Conservation (phyloP, 1,140 invertebrate genomes). For the Aphaenogaster rudis region DNA sequence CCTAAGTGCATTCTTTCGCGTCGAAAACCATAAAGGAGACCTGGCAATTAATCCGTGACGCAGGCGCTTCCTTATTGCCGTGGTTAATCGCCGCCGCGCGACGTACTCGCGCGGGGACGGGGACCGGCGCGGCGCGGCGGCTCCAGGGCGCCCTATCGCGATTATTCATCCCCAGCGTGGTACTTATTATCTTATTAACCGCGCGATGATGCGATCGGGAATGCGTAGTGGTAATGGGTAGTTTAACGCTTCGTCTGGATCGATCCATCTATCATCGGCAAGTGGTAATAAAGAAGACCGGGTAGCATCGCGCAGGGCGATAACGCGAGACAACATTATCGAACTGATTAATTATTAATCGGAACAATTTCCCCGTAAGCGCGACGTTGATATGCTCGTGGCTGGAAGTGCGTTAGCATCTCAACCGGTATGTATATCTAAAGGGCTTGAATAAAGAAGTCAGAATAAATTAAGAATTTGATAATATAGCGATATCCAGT, state of each 20-base stretch:
- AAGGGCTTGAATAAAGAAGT: not conserved
- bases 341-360: slow-evolving; percentile 57
- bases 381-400: slow-evolving; percentile 20
- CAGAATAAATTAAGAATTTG: slow-evolving; percentile 20
- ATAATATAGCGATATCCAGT: not conserved
- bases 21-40: slow-evolving; percentile 36
- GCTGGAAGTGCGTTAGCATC: not conserved
- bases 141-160: slow-evolving; percentile 38
- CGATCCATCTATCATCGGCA: slow-evolving; percentile 57
- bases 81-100: slow-evolving; percentile 34
- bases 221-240: slow-evolving; percentile 50
- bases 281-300: slow-evolving; percentile 48
- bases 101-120: slow-evolving; percentile 10
- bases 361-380: slow-evolving; percentile 31
- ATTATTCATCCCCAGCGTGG: slow-evolving; percentile 52
- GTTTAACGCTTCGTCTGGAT: slow-evolving; percentile 46
- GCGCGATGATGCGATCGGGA: slow-evolving; percentile 50
- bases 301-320: slow-evolving; percentile 37
- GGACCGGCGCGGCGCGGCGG: slow-evolving; percentile 13
- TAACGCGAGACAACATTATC: slow-evolving; percentile 62
- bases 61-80: slow-evolving; percentile 52
- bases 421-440: not conserved
- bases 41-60: slow-evolving; percentile 34
- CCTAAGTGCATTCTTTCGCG: slow-evolving; percentile 46
- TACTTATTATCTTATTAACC: slow-evolving; percentile 65